Evolutionary conservation across 2,113 vertebrate genomes (phyloP).

Genomic region (Emydura subglobosa): DNA sequence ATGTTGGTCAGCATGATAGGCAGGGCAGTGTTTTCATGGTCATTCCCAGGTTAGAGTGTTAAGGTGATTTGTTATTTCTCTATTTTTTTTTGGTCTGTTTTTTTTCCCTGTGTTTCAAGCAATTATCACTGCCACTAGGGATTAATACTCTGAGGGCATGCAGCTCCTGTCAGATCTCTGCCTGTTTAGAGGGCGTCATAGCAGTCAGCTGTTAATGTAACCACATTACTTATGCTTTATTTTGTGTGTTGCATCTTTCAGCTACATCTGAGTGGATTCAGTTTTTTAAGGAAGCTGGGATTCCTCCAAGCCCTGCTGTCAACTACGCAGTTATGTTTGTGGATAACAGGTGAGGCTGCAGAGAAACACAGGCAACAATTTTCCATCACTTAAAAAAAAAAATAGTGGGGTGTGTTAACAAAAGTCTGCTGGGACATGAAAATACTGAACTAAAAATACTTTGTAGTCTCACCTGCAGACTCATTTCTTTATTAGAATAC

Average conservation of each 20-base stretch:
- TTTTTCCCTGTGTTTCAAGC: not conserved
- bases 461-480: not conserved
- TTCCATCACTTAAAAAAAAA: not conserved
- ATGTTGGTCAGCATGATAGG: not conserved
- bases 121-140: not conserved
- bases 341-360: constrained; percentile 88
- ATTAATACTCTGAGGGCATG: not conserved
- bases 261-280: constrained; percentile 96
- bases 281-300: constrained; percentile 95
- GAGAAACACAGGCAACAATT: accelerated
- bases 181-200: not conserved
- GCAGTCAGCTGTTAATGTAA: not conserved
- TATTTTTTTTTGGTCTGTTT: not conserved
- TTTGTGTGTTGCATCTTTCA: constrained; percentile 3
- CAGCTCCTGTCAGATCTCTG: not conserved
- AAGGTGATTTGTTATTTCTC: not conserved
- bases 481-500: not conserved
- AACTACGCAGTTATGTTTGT: constrained; percentile 93
- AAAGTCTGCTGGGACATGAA: not conserved
- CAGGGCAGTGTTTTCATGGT: not conserved
- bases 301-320: constrained; percentile 91
- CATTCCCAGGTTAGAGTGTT: not conserved
- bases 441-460: not conserved
- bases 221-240: not conserved
- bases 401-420: not conserved